These are phyloP conservation scores for Bryconaethiops microstoma DNA, from an alignment of 2,797 vertebrate genomes.

Conservation along the genomic window DNA sequence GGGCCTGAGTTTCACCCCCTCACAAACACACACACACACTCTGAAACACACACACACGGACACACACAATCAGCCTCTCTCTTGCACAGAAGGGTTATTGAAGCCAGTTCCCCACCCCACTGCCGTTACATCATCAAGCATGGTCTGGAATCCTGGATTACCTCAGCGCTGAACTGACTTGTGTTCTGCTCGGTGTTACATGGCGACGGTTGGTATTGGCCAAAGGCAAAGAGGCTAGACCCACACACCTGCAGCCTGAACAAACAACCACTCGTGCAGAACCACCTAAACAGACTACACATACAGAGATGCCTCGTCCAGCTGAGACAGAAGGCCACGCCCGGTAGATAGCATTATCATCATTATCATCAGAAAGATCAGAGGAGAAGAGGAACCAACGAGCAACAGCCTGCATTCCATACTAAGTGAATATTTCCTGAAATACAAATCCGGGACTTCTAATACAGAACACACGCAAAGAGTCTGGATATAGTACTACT, in stretches of 20 bases:
- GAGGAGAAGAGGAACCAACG: neutral
- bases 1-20: slow-evolving; percentile 67
- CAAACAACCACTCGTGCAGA: neutral
- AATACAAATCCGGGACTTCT: neutral
- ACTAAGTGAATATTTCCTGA: neutral
- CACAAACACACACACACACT: too few species aligned
- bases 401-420: too few species aligned
- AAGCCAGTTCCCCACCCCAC: slow-evolving; percentile 63
- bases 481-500: neutral
- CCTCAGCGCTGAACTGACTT: slow-evolving; percentile 55
- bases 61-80: slow-evolving; percentile 16
- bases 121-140: slow-evolving; percentile 75
- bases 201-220: neutral
- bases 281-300: too few species aligned
- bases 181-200: slow-evolving; percentile 21
- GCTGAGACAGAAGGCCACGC: neutral
- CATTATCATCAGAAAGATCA: neutral
- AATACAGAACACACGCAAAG: neutral
- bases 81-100: slow-evolving; percentile 74
- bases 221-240: neutral
- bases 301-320: neutral
- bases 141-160: slow-evolving; percentile 70
- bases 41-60: too few species aligned
- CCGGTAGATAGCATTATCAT: neutral
- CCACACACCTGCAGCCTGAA: neutral